phyloP scores from a whole-genome alignment of 2,113 vertebrate species.

The Hippopotamus amphibius region DNA sequence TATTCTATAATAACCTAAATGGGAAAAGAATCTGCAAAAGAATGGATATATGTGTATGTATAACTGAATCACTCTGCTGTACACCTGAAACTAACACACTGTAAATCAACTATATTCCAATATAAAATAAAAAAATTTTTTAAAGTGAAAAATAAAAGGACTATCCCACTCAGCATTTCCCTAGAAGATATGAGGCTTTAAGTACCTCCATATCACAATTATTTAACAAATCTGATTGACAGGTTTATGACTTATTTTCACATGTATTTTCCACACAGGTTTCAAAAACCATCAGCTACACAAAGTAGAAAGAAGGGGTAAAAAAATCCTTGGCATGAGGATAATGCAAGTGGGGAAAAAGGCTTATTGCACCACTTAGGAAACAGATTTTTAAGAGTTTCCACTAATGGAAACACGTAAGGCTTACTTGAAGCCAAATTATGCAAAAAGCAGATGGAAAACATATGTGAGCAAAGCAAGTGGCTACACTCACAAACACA shows the following conservation, averaged over 20 bases:
- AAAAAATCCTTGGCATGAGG: background rate
- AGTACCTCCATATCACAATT: background rate
- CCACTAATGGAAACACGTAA: constrained; percentile 51
- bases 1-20: background rate
- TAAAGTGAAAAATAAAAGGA: background rate
- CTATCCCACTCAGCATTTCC: background rate
- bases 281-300: constrained; percentile 5
- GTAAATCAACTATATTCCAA: background rate
- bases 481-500: background rate
- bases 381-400: constrained; percentile 58
- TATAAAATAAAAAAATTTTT: background rate
- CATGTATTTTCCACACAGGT: background rate
- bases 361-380: background rate
- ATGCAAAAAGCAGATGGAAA: constrained; percentile 1
- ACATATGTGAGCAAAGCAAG: constrained; percentile 5
- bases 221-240: background rate
- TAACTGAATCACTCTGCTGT: background rate
- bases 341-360: background rate
- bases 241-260: background rate
- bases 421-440: constrained; percentile 44
- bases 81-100: background rate
- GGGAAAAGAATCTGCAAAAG: background rate
- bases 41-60: background rate
- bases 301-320: background rate
- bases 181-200: background rate